These are phyloP conservation scores for Urocolius indicus DNA, from an alignment of 2,113 vertebrate species.

Conservation along the genomic window DNA sequence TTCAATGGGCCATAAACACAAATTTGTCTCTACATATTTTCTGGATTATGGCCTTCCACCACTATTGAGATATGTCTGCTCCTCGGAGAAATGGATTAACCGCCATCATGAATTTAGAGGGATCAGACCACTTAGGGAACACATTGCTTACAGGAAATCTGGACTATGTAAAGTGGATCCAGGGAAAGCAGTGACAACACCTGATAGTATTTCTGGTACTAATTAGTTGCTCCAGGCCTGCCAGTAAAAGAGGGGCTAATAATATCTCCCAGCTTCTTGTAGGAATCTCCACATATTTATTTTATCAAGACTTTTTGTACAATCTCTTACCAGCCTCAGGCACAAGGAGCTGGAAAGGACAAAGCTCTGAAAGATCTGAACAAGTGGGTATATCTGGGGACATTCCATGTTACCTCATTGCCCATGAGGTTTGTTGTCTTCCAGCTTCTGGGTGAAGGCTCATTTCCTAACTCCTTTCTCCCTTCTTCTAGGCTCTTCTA, in stretches of 20 bases:
- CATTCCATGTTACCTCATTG: background rate
- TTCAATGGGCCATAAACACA: background rate
- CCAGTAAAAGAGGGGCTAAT: constrained; percentile 51
- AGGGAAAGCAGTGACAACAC: constrained; percentile 19
- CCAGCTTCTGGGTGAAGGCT: background rate
- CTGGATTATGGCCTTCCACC: background rate
- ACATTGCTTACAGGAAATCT: background rate
- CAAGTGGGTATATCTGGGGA: background rate
- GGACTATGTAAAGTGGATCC: constrained; percentile 8
- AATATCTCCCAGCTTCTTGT: constrained; percentile 14
- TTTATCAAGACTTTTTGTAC: background rate
- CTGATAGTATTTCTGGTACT: constrained; percentile 46
- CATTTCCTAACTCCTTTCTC: background rate
- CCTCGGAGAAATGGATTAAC: background rate
- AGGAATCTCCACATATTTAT: background rate
- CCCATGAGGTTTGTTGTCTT: background rate
- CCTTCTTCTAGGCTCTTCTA: background rate
- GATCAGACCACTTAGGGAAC: background rate
- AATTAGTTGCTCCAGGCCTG: constrained; percentile 15
- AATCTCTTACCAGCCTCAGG: constrained; percentile 1
- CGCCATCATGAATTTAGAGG: background rate
- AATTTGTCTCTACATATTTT: background rate
- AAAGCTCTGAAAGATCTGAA: background rate
- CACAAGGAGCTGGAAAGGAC: background rate
- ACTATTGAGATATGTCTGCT: background rate